Base-by-base conservation (phyloP, 2,113 vertebrate species). In the Cyrtonyx montezumae region DNA sequence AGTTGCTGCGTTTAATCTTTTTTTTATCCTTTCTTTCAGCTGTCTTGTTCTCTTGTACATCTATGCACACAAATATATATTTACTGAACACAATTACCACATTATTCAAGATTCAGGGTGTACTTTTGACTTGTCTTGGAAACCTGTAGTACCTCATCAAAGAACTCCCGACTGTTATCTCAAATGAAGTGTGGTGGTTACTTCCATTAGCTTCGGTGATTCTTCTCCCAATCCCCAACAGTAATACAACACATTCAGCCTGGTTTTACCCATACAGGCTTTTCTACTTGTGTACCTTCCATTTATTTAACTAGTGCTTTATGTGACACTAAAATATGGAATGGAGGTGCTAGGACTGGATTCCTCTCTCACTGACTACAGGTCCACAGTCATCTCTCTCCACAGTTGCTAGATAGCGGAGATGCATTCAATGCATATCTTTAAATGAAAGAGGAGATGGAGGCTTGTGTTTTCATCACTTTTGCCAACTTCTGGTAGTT, bases 111-210 rank as follows among this genome's bases (percentile, higher is more conserved):
- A 74, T 91, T 61, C 84, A 80, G 74, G 28, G 58, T 79, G 53
- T 71, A 65, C 34, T 91, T 90, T 63, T 92, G 46, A 43, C 74
- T 92, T 87, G 56, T 84, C 89, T 91, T 4, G 17, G 84, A 92
- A 91, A 91, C 77, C 46, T 58, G 21, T 69, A 86, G 83, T 90
- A 84, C 83, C 89, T 92, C 93, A 95, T 95, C 91, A 95, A 90
- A 94, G 87, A 87, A 7, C 58, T 70, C 59, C 86, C 94, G 59
- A n/a, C 58, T 91, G 53, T 79, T 92, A 84, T 91, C 84, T 89
- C 58, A 82, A 40, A 79, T 84, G 84, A 84, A 87, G 87, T 25
- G 69, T 84, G 81, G 42, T 79, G 62, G 90, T 95, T 94, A 79
- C 84, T 90, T 92, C 86, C 37, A 70, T 45, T 66, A 91, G 66